Percentiles rank a stretch among this genome's conserved stretches.
Conservation (phyloP, 2,797 vertebrate genomes). For the Moxostoma hubbsi region DNA sequence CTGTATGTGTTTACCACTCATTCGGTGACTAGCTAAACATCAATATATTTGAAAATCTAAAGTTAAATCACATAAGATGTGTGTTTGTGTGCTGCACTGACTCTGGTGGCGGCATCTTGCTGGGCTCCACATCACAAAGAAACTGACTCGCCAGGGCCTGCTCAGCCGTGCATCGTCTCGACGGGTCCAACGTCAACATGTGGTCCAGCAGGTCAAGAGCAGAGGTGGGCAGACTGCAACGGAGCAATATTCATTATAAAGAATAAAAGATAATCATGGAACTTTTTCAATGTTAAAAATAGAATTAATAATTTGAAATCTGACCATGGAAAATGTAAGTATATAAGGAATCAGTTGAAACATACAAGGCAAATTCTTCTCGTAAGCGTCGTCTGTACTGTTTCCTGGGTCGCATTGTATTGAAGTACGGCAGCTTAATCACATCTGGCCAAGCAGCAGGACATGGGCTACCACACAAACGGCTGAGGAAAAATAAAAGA, state of each 20-base stretch:
- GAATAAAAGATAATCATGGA: not conserved
- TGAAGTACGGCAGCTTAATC: slow-evolving; percentile 97
- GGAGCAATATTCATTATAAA: no score
- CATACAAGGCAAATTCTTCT: slow-evolving; percentile 97
- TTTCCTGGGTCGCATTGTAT: slow-evolving; percentile 99
- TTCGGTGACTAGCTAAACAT: not conserved
- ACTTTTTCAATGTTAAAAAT: no score
- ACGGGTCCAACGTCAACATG: slow-evolving; percentile 96
- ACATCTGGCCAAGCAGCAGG: slow-evolving; percentile 97
- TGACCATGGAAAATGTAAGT: not conserved
- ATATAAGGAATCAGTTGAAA: slow-evolving; percentile 48
- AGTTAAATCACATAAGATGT: not conserved
- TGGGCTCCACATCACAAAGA: slow-evolving; percentile 91
- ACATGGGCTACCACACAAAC: slow-evolving; percentile 95
- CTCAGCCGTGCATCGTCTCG: slow-evolving; percentile 92
- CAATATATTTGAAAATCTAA: not conserved
- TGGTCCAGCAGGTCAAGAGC: slow-evolving; percentile 95
- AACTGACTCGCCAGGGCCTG: slow-evolving; percentile 93
- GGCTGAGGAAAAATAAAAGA: slow-evolving; percentile 72
- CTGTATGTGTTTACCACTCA: not conserved
- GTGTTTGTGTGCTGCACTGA: slow-evolving; percentile 74
- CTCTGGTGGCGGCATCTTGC: slow-evolving; percentile 98
- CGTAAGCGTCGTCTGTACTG: slow-evolving; percentile 93
- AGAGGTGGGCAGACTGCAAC: slow-evolving; percentile 50
- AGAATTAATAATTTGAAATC: not conserved